Conservation (phyloP, 1,140 invertebrate species). For the Pteromalus puparum region DNA sequence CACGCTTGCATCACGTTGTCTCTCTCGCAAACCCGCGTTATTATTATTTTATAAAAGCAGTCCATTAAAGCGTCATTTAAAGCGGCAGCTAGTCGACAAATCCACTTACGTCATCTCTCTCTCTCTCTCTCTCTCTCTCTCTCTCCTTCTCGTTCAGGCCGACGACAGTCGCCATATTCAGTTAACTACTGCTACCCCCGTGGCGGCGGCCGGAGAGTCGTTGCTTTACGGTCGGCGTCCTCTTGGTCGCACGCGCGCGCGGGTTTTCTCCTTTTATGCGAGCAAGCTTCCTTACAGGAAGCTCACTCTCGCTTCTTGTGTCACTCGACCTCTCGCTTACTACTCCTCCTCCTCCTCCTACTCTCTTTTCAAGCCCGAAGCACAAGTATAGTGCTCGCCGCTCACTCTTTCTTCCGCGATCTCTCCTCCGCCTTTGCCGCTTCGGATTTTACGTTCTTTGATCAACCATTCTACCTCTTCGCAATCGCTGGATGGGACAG, state of each 20-base stretch:
- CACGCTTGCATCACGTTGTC: too few relatives aligned
- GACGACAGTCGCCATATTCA: conserved; percentile 42
- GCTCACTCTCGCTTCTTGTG: not conserved
- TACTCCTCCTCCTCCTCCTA: not conserved
- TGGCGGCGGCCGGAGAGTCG: not conserved
- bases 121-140: conserved; percentile 43
- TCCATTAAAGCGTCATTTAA: conserved; percentile 12
- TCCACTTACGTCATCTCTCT: conserved; percentile 15
- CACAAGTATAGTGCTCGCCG: not conserved
- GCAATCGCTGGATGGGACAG: conserved; percentile 37
- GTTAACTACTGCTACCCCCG: conserved; percentile 46
- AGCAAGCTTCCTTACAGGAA: conserved; percentile 29
- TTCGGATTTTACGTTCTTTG: conserved; percentile 58
- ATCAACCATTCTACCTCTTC: conserved; percentile 59
- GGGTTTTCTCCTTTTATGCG: conserved; percentile 38
- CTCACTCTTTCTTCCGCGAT: not conserved
- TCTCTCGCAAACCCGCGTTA: too few relatives aligned
- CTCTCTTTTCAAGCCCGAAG: conserved; percentile 26
- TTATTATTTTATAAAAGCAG: conserved; percentile 24
- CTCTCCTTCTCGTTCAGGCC: conserved; percentile 42
- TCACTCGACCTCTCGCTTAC: conserved; percentile 20
- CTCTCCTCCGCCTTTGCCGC: not conserved
- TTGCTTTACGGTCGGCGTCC: conserved; percentile 36
- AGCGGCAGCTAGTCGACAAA: conserved; percentile 15
- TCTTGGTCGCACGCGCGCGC: not conserved